Evolutionary conservation across 2,888 invertebrate species (phyloP).

Genomic region (Eupithecia subfuscata): DNA sequence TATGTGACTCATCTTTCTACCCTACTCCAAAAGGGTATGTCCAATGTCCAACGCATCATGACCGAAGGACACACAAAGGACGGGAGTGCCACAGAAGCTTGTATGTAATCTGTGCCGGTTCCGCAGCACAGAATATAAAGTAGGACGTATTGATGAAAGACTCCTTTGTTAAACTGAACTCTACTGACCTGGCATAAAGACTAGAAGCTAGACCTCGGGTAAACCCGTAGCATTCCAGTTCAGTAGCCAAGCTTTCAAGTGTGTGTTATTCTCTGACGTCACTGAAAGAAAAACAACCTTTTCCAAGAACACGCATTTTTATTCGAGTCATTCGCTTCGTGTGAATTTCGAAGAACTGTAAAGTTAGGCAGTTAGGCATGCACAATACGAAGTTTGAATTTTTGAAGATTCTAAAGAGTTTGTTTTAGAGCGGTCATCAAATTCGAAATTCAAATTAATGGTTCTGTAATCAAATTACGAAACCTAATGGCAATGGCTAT

Average conservation of each 20-base stretch:
- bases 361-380: conserved; percentile 9
- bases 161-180: not conserved
- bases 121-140: not conserved
- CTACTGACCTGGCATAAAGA: not conserved
- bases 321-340: conserved; percentile 22
- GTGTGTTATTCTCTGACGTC: conserved; percentile 14
- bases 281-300: conserved; percentile 19
- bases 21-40: not conserved
- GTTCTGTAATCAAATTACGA: conserved; percentile 3
- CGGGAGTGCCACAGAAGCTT: conserved; percentile 1
- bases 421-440: not conserved
- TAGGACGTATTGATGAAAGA: not conserved
- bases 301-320: conserved; percentile 22
- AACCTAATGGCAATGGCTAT: not conserved
- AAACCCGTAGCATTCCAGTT: not conserved
- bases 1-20: not conserved
- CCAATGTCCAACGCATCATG: not conserved
- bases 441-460: not conserved
- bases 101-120: not conserved
- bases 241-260: conserved; percentile 9
- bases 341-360: conserved; percentile 18
- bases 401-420: conserved; percentile 6
- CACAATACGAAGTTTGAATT: conserved; percentile 14
- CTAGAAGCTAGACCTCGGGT: not conserved
- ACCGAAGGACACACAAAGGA: conserved; percentile 6